Percentiles rank a stretch among this genome's conserved stretches.
Conservation (phyloP, 2,888 invertebrate species). For the Brachyptera risi region DNA sequence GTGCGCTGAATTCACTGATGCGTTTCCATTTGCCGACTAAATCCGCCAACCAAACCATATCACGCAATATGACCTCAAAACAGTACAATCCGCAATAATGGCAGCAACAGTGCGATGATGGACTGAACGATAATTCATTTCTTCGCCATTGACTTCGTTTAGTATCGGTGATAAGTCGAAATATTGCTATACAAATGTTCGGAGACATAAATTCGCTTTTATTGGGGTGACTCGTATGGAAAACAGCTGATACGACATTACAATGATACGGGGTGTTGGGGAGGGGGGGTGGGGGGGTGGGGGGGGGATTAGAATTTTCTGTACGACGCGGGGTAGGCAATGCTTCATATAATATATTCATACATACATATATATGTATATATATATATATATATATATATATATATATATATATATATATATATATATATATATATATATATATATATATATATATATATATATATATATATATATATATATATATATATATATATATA, state of each 20-base stretch:
- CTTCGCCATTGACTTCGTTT: slow-evolving; percentile 1
- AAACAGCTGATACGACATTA: background rate
- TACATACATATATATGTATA: too few species aligned
- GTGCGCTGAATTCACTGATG: background rate
- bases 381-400: too few species aligned
- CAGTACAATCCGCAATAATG: background rate
- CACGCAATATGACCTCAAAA: background rate
- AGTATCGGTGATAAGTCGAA: slow-evolving; percentile 5
- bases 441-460: too few species aligned
- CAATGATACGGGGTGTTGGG: background rate
- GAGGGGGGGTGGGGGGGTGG: background rate
- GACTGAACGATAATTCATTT: background rate
- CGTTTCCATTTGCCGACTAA: background rate
- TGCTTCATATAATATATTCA: too few species aligned
- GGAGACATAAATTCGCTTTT: background rate
- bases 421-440: too few species aligned
- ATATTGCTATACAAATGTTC: slow-evolving; percentile 1
- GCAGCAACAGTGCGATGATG: background rate
- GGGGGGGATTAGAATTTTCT: too few species aligned
- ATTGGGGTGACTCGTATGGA: background rate
- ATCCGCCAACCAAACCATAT: background rate
- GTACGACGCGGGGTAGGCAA: too few species aligned
- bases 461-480: too few species aligned
- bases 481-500: too few species aligned
- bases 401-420: too few species aligned